Conservation (phyloP, 2,888 invertebrate genomes). For the Orchesella flavescens region DNA sequence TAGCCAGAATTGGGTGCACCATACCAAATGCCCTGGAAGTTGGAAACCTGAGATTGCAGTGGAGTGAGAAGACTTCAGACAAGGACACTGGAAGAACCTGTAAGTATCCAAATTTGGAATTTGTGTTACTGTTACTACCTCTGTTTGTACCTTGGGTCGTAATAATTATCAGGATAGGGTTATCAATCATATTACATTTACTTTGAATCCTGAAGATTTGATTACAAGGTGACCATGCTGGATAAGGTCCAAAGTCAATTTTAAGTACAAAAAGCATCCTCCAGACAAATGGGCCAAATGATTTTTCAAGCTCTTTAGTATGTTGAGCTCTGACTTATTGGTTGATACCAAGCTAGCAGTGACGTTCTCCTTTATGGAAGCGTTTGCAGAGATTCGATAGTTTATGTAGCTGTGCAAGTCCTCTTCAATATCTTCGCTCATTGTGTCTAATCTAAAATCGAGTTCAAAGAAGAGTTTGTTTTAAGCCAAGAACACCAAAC, state of each 20-base stretch:
- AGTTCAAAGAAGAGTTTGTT: not conserved
- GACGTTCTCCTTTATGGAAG: constrained; percentile 87
- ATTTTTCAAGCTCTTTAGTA: constrained; percentile 90
- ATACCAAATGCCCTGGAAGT: constrained; percentile 92
- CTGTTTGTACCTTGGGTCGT: too few relatives aligned
- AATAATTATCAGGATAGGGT: too few relatives aligned
- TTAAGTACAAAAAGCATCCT: constrained; percentile 93
- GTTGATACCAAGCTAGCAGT: constrained; percentile 57
- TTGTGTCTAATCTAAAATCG: constrained; percentile 80
- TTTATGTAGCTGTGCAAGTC: constrained; percentile 92
- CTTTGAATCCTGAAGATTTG: constrained; percentile 94
- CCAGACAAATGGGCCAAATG: constrained; percentile 88
- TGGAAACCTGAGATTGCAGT: constrained; percentile 92
- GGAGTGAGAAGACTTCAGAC: constrained; percentile 90
- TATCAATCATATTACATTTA: constrained; percentile 57
- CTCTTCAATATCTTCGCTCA: constrained; percentile 84
- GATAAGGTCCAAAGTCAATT: constrained; percentile 91
- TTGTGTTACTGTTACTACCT: too few relatives aligned
- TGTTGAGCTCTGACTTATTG: constrained; percentile 74
- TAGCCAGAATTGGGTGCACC: constrained; percentile 89
- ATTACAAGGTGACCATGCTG: constrained; percentile 93
- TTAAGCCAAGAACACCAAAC: constrained; percentile 1
- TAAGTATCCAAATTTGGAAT: not conserved
- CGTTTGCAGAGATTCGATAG: constrained; percentile 85
- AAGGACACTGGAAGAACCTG: constrained; percentile 86